phyloP scores from a whole-genome alignment of 2,797 vertebrate genomes.

The Malurus leucopterus region DNA sequence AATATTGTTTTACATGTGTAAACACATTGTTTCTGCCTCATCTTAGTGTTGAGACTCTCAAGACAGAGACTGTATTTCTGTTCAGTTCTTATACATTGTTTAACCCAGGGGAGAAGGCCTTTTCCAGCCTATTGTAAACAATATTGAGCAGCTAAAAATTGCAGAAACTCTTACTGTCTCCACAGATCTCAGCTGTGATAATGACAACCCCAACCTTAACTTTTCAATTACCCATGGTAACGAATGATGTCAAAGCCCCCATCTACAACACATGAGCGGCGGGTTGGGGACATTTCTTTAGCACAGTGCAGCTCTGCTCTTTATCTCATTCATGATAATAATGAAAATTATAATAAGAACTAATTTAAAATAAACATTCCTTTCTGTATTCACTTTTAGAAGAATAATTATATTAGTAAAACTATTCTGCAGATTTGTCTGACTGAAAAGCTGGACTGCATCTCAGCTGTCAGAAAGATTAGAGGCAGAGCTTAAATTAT shows the following conservation, averaged over 20 bases:
- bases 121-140: background rate
- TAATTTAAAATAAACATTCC: background rate
- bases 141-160: background rate
- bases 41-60: background rate
- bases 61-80: background rate
- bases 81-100: background rate
- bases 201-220: background rate
- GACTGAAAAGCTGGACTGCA: background rate
- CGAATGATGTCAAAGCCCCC: background rate
- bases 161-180: background rate
- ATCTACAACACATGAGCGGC: background rate
- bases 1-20: background rate
- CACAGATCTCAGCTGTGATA: background rate
- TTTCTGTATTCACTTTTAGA: background rate
- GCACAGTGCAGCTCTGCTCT: background rate
- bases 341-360: background rate
- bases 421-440: background rate
- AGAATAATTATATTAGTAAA: background rate
- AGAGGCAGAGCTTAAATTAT: background rate
- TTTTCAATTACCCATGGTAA: background rate
- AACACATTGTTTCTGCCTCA: background rate
- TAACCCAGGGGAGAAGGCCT: background rate
- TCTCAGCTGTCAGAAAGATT: background rate
- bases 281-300: background rate
- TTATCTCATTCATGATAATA: background rate